Percentiles rank a stretch among this genome's conserved stretches.
Evolutionary conservation across 2,113 vertebrate species (phyloP).

Genomic region (Agapornis roseicollis): DNA sequence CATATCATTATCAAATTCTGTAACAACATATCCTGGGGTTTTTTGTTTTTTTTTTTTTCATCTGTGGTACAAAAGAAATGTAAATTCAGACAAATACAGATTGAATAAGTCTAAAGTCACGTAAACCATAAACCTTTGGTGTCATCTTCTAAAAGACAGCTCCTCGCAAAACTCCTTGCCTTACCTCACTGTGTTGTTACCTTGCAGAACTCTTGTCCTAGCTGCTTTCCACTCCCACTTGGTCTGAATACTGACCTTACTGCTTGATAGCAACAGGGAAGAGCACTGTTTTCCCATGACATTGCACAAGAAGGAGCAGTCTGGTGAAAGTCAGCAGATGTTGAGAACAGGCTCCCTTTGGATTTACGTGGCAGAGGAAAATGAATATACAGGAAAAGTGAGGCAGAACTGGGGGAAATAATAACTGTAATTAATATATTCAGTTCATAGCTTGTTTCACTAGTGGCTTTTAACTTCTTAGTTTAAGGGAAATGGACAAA

Average conservation of each 20-base stretch:
- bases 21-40: neutral
- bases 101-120: neutral
- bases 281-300: neutral
- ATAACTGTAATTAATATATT: neutral
- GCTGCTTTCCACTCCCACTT: neutral
- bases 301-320: neutral
- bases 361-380: neutral
- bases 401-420: neutral
- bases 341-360: neutral
- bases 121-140: neutral
- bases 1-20: neutral
- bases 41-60: neutral
- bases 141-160: neutral
- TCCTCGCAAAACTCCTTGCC: neutral
- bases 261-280: neutral
- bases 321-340: neutral
- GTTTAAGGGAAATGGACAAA: neutral
- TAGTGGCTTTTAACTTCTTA: neutral
- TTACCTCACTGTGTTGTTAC: neutral
- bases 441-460: neutral
- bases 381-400: neutral
- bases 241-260: neutral
- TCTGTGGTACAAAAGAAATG: neutral
- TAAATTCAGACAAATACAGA: neutral
- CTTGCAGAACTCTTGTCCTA: neutral